Base-by-base conservation (phyloP, 1,140 invertebrate genomes). In the Nebria ingens region DNA sequence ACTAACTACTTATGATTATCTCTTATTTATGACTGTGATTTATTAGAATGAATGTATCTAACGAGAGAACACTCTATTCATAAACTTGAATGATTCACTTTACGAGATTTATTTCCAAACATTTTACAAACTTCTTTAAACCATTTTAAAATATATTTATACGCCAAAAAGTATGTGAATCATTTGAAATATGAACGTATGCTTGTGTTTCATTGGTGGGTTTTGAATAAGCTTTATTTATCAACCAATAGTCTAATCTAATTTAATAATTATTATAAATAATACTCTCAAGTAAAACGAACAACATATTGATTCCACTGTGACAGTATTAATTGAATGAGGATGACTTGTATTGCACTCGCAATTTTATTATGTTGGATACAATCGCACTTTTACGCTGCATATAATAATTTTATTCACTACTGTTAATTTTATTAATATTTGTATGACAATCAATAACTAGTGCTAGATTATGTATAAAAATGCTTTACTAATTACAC, bases 321-420 rank as follows among this genome's bases (percentile, higher is more conserved):
- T 11, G 6, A 45, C 40, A 45, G 40, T 45, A 45, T 45, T 45
- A 45, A 45, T 45, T 45, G 17, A 12, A 45, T 45, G 15, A 12
- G 25, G n/a, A 34, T 34, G 15, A 45, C 40, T 17, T 45, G 40
- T 17, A 45, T 45, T 51, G 15, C 45, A 53, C 20, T 54, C 23
- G 49, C 54, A 51, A 54, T 56, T 56, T 29, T 2, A 19, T 55
- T 21, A 2, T 57, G 17, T 51, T 51, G 19, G 19, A 23, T 51
- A 56, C 45, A 52, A 51, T 55, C 52, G 20, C 20, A 53, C 29
- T 58, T 57, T 54, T 51, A 54, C 54, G 52, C 34, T 54, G 22
- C 29, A 58, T 51, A 59, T 40, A 49, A 50, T 53, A 58, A 52
- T 54, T 59, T 40, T 58, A 51, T 29, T 55, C 58, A 54, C 49